Conservation (phyloP, 1,140 invertebrate species). For the Oryctes rhinoceros region DNA sequence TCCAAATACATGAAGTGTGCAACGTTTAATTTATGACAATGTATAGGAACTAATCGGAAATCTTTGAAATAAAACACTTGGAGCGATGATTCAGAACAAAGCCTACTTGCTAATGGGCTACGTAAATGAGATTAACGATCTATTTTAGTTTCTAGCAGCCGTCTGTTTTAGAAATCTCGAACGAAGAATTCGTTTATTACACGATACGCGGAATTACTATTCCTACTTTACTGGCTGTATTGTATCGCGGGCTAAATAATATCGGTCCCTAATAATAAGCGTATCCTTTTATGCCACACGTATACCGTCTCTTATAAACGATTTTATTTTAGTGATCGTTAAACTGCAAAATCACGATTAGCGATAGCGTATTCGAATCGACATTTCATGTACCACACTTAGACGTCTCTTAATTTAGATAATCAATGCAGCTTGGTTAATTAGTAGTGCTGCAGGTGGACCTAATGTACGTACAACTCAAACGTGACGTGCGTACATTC, state of each 20-base stretch:
- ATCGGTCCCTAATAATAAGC: neutral
- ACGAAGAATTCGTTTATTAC: neutral
- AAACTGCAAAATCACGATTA: conserved; percentile 2
- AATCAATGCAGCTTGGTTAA: conserved; percentile 3
- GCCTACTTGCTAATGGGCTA: too few relatives aligned
- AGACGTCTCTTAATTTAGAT: conserved; percentile 3
- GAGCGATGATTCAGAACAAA: too few relatives aligned
- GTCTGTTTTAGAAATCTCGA: neutral
- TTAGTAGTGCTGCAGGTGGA: neutral
- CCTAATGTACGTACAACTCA: neutral
- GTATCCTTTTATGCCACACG: neutral
- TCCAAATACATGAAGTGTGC: too few relatives aligned
- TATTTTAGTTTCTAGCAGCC: too few relatives aligned
- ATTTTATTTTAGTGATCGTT: neutral
- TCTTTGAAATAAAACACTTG: too few relatives aligned
- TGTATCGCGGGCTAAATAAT: neutral
- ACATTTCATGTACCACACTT: neutral
- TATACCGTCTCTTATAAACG: neutral
- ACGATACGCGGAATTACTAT: neutral
- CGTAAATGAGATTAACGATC: too few relatives aligned
- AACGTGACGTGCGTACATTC: neutral
- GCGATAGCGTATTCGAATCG: neutral
- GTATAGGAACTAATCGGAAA: too few relatives aligned
- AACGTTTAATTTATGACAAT: too few relatives aligned
- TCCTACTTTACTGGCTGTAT: neutral